phyloP scores from a whole-genome alignment of 2,888 invertebrate genomes.

The Epistrophe grossulariae region DNA sequence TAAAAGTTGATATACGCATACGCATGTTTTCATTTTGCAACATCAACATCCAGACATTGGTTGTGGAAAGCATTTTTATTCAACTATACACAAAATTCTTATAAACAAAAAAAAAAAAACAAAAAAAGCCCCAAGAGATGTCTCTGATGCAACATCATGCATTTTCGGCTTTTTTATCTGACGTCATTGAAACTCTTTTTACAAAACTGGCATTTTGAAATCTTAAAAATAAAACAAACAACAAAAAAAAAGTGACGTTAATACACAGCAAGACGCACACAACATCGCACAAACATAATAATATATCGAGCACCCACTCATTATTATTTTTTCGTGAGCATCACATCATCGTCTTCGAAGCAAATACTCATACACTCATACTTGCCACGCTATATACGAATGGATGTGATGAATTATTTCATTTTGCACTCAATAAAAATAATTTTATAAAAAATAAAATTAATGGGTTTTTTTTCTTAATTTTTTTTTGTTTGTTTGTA shows the following conservation, averaged over 20 bases:
- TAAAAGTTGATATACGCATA: no score
- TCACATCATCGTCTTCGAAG: neutral
- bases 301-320: constrained; percentile 15
- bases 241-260: constrained; percentile 5
- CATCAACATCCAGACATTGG: neutral
- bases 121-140: neutral
- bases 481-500: neutral
- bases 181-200: constrained; percentile 33
- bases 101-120: neutral
- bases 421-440: constrained; percentile 62
- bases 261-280: constrained; percentile 22
- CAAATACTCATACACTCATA: neutral
- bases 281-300: neutral
- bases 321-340: neutral
- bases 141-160: constrained; percentile 49
- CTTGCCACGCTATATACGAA: neutral
- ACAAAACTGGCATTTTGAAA: constrained; percentile 26
- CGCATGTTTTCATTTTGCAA: constrained; percentile 9
- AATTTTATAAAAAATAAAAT: constrained; percentile 33
- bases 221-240: neutral
- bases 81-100: constrained; percentile 14
- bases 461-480: constrained; percentile 1
- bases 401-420: constrained; percentile 59
- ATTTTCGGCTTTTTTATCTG: constrained; percentile 13
- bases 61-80: neutral